These are phyloP conservation scores for Turdus rufiventris DNA, from an alignment of 2,113 vertebrate genomes.

Conservation along the genomic window DNA sequence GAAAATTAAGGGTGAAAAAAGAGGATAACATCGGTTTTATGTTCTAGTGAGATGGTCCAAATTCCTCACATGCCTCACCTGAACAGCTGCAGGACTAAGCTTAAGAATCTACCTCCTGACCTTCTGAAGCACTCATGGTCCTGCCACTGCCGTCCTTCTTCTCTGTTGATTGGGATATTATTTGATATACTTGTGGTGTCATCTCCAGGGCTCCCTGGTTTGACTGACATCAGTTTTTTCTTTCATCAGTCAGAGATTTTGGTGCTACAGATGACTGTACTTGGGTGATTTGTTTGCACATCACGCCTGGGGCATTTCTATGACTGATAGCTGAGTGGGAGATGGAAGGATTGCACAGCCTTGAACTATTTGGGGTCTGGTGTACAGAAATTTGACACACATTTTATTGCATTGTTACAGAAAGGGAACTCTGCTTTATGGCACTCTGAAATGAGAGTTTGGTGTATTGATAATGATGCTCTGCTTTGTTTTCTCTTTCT, in stretches of 20 bases:
- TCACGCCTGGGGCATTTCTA: neutral
- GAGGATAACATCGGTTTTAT: neutral
- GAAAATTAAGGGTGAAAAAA: neutral
- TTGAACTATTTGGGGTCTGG: neutral
- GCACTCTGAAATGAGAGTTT: neutral
- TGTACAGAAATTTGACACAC: neutral
- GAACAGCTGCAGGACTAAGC: neutral
- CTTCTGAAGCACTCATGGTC: neutral
- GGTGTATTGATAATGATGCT: neutral
- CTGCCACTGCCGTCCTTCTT: neutral
- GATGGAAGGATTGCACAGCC: neutral
- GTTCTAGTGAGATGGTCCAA: neutral
- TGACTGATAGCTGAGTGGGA: neutral
- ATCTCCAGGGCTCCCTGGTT: neutral
- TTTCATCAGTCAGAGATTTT: neutral
- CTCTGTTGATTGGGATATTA: neutral
- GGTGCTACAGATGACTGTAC: neutral
- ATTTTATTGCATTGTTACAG: neutral
- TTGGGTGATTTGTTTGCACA: neutral
- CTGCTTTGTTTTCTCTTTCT: neutral
- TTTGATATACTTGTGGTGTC: neutral
- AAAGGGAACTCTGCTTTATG: neutral
- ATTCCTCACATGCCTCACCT: rapidly evolving
- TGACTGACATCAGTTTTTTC: neutral
- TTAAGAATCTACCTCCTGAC: neutral